Percentiles rank a stretch among this genome's conserved stretches.
Evolutionary conservation across 1,140 invertebrate genomes (phyloP).

Genomic region (Drosophila pachea): DNA sequence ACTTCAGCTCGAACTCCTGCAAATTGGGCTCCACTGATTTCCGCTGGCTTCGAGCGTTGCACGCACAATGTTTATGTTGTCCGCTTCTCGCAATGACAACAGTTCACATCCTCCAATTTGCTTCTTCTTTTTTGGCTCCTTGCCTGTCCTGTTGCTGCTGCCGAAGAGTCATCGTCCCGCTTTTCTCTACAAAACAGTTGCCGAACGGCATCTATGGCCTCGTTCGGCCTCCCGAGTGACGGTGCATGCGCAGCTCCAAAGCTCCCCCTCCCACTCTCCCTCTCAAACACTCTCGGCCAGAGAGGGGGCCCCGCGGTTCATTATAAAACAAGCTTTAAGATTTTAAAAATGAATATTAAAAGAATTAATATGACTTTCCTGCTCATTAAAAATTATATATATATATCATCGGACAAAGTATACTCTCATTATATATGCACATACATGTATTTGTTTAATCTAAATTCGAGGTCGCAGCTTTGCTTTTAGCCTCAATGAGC

Average conservation of each 20-base stretch:
- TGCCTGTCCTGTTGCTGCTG: constrained; percentile 39
- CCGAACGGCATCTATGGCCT: constrained; percentile 9
- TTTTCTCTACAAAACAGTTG: constrained; percentile 30
- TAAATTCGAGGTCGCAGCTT: background rate
- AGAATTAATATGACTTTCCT: no score
- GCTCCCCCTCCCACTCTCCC: background rate
- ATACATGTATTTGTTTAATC: no score
- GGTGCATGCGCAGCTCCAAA: constrained; percentile 25
- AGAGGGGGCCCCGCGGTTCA: no score
- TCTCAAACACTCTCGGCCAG: no score
- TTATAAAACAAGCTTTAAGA: no score
- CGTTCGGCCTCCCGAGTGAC: background rate
- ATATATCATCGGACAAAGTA: no score
- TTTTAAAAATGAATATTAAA: no score
- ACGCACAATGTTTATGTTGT: constrained; percentile 26
- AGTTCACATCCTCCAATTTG: constrained; percentile 3
- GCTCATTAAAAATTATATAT: no score
- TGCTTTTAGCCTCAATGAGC: background rate
- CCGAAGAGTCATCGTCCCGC: constrained; percentile 21
- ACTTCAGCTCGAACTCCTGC: background rate
- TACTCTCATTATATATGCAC: no score
- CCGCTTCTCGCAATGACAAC: constrained; percentile 11
- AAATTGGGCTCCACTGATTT: background rate
- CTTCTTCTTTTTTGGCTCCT: constrained; percentile 4
- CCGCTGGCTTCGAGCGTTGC: constrained; percentile 4